Conservation (phyloP, 2,113 vertebrate genomes). For the Empidonax alnorum region DNA sequence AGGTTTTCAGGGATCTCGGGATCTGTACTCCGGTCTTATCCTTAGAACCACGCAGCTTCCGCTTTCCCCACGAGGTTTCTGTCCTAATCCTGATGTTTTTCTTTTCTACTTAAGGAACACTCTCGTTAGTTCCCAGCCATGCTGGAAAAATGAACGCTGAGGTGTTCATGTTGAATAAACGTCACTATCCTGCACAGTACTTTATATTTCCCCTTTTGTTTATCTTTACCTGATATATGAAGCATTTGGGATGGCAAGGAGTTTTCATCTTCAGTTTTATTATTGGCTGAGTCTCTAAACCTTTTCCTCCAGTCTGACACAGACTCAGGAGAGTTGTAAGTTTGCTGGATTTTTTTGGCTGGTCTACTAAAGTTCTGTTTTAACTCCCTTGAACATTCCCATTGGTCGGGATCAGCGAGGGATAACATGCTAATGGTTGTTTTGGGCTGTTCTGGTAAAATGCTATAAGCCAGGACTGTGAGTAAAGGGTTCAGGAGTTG, state of each 20-base stretch:
- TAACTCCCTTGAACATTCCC: background rate
- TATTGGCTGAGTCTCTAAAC: fast-evolving
- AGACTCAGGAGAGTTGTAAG: fast-evolving
- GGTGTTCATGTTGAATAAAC: background rate
- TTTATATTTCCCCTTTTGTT: background rate
- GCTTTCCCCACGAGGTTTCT: background rate
- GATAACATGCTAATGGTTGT: background rate
- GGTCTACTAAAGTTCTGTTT: background rate
- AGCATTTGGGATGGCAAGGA: background rate
- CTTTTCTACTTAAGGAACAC: fast-evolving
- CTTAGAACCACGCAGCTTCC: fast-evolving
- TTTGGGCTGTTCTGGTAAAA: background rate
- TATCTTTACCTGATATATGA: background rate
- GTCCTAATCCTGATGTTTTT: background rate
- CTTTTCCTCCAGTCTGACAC: background rate
- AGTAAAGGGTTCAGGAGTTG: background rate
- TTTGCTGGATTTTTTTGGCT: background rate
- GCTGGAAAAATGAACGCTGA: background rate
- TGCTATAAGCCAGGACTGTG: background rate
- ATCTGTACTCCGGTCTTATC: fast-evolving
- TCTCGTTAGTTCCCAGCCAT: background rate
- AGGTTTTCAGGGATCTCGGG: background rate
- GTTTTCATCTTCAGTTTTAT: background rate
- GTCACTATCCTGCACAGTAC: fast-evolving
- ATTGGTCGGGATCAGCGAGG: background rate